These are phyloP conservation scores for Pterobdella sp. DNA, from an alignment of 2,888 invertebrate genomes.

Conservation along the genomic window DNA sequence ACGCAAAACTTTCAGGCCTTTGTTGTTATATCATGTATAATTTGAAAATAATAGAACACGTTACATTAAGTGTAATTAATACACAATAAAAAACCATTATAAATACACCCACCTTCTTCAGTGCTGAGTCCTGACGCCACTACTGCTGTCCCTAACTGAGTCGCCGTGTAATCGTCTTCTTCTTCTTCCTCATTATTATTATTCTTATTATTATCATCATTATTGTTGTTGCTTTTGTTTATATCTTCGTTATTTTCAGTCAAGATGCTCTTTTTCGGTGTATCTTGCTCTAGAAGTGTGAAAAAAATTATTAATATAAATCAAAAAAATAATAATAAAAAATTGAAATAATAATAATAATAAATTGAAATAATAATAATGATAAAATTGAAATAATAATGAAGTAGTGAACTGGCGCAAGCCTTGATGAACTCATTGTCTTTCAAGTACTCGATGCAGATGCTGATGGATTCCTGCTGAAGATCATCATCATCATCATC, in stretches of 20 bases:
- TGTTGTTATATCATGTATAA: too few species aligned
- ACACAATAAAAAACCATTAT: too few species aligned
- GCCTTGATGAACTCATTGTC: constrained; percentile 70
- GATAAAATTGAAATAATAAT: constrained; percentile 8
- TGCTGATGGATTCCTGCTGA: constrained; percentile 48
- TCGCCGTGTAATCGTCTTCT: constrained; percentile 53
- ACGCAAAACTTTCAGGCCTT: constrained; percentile 73
- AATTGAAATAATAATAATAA: constrained; percentile 10
- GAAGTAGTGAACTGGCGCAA: constrained; percentile 17
- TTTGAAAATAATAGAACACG: too few species aligned
- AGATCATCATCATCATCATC: not conserved
- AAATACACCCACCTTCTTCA: too few species aligned
- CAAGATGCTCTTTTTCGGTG: not conserved
- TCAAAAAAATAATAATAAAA: constrained; percentile 1
- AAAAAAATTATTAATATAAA: not conserved
- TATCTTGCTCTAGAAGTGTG: not conserved
- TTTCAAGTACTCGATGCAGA: constrained; percentile 62
- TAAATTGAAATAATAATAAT: constrained; percentile 21
- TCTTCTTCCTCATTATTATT: not conserved
- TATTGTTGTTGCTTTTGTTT: constrained; percentile 15
- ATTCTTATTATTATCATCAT: not conserved
- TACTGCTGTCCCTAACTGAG: constrained; percentile 83
- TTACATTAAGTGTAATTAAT: too few species aligned
- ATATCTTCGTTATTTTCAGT: not conserved
- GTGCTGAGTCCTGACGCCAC: constrained; percentile 87